phyloP scores from a whole-genome alignment of 2,888 invertebrate species.

The Pachymerium ferrugineum region DNA sequence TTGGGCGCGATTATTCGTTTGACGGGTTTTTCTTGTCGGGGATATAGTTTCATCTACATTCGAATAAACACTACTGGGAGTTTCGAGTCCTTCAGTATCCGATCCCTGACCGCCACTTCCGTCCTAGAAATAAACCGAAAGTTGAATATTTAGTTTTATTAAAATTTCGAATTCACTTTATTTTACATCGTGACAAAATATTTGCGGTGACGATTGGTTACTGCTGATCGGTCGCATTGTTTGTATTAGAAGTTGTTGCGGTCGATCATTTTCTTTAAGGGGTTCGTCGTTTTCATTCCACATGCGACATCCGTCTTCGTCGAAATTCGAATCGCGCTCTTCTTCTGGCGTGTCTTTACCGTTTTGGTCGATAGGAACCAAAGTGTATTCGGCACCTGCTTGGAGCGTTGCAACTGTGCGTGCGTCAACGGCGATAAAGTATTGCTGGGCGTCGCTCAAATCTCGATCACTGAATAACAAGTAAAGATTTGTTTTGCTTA shows the following conservation, averaged over 20 bases:
- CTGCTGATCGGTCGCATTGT: conserved; percentile 14
- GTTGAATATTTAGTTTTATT: neutral
- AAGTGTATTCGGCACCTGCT: conserved; percentile 28
- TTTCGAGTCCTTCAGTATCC: neutral
- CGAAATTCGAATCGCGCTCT: neutral
- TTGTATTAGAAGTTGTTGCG: conserved; percentile 27
- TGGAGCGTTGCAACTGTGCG: conserved; percentile 26
- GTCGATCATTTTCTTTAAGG: neutral
- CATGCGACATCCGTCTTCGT: neutral
- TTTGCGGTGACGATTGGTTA: neutral
- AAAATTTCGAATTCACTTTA: no score
- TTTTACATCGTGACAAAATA: neutral
- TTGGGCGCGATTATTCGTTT: neutral
- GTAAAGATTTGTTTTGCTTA: neutral
- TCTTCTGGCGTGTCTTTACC: neutral
- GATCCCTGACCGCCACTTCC: neutral
- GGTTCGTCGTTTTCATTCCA: neutral
- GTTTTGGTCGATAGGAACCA: conserved; percentile 23
- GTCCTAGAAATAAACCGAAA: neutral
- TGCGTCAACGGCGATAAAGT: conserved; percentile 28
- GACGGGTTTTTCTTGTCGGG: neutral
- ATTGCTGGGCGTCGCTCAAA: neutral
- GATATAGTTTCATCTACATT: neutral
- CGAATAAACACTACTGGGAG: neutral
- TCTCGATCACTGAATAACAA: neutral